Conservation (phyloP, 2,113 vertebrate genomes). For the Megaptera novaeangliae region DNA sequence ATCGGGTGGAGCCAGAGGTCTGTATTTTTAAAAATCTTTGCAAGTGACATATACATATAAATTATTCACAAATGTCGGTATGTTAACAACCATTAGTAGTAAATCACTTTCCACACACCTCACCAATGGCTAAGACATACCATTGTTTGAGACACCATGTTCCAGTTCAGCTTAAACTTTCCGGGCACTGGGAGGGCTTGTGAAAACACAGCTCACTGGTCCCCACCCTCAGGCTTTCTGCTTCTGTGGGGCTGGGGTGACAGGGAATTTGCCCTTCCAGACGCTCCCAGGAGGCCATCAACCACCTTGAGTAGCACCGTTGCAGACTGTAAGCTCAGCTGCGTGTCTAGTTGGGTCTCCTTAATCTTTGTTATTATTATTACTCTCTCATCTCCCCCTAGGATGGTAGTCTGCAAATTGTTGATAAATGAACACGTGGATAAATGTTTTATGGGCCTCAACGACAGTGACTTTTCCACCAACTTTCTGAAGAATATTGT, state of each 20-base stretch:
- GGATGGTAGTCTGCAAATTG: neutral
- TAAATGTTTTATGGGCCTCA: neutral
- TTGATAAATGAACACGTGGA: neutral
- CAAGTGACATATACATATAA: conserved; percentile 27
- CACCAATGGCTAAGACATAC: neutral
- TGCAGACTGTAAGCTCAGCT: neutral
- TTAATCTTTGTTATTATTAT: neutral
- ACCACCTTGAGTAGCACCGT: neutral
- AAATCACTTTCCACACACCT: conserved; percentile 39
- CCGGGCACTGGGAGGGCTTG: neutral
- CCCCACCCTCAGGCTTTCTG: neutral
- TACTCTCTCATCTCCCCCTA: neutral
- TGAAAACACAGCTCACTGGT: neutral
- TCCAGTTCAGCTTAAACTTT: neutral
- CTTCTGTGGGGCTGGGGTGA: neutral
- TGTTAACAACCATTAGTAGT: conserved; percentile 32
- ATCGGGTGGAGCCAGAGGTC: neutral
- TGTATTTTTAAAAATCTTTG: conserved; percentile 3
- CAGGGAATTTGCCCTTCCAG: neutral
- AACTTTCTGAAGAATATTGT: neutral
- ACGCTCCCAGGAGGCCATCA: neutral
- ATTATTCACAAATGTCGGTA: conserved; percentile 49
- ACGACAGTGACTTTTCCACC: neutral
- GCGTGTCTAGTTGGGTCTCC: neutral
- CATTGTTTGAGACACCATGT: neutral